Conservation (phyloP, 1,140 invertebrate genomes). For the Pygmarrhopalites habei region DNA sequence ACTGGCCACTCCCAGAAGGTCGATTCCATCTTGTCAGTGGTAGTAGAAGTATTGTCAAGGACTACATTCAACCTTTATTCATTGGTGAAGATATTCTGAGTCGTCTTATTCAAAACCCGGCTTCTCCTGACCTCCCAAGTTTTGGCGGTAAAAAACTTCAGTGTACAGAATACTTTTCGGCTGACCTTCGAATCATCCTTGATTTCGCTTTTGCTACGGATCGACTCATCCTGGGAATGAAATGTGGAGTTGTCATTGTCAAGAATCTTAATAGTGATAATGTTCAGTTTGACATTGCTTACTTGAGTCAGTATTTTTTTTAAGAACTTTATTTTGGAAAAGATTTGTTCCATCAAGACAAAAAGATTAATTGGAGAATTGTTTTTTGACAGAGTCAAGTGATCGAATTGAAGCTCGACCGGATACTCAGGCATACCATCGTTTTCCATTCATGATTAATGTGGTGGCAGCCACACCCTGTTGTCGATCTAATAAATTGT, state of each 20-base stretch:
- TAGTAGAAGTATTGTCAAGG: neutral
- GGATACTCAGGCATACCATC: neutral
- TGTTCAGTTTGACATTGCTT: neutral
- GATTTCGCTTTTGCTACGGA: slow-evolving; percentile 22
- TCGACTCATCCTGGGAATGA: slow-evolving; percentile 22
- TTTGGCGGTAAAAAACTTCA: neutral
- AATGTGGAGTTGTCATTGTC: slow-evolving; percentile 18
- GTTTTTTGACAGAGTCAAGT: neutral
- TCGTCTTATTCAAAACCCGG: neutral
- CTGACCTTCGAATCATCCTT: neutral
- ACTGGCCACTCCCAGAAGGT: neutral
- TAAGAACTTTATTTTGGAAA: neutral
- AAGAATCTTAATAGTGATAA: neutral
- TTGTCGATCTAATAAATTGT: neutral
- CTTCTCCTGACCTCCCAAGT: neutral
- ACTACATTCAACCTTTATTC: slow-evolving; percentile 7
- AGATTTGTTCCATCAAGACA: neutral
- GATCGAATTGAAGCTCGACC: neutral
- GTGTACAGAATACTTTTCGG: too few relatives aligned
- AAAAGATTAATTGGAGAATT: neutral
- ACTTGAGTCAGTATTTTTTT: neutral
- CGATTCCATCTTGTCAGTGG: slow-evolving; percentile 7
- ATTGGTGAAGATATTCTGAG: neutral
- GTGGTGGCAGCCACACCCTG: slow-evolving; percentile 9
- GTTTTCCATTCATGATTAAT: slow-evolving; percentile 3